Evolutionary conservation across 2,113 vertebrate genomes (phyloP).

Genomic region (Oreochromis tanganicae): DNA sequence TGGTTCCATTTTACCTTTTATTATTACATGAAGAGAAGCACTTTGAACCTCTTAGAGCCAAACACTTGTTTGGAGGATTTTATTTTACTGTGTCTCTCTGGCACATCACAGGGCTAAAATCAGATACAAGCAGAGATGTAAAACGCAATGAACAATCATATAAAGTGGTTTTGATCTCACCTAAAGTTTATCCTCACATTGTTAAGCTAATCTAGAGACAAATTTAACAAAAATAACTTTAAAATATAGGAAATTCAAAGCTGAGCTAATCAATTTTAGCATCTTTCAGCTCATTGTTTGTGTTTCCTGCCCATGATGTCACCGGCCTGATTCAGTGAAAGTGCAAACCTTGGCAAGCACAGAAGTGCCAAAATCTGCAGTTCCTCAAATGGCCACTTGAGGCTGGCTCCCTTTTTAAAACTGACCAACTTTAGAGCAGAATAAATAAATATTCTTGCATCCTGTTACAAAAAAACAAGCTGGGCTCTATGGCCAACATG

Average conservation of each 20-base stretch:
- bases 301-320: background rate
- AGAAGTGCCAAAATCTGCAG: background rate
- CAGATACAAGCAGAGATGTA: background rate
- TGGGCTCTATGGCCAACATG: background rate
- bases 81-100: background rate
- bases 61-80: background rate
- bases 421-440: background rate
- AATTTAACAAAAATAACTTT: background rate
- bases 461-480: background rate
- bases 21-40: background rate
- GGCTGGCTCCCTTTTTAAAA: background rate
- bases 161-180: background rate
- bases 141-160: background rate
- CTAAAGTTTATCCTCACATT: background rate
- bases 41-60: background rate
- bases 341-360: background rate
- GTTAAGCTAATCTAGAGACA: background rate
- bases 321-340: background rate
- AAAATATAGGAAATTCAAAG: background rate
- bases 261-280: background rate
- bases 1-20: background rate
- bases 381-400: background rate
- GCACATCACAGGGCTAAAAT: background rate
- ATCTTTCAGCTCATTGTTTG: background rate
- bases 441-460: background rate